A percentile compares a stretch with the other conserved stretches of the same genome.
These are phyloP conservation scores for Euglossa dilemma DNA, from an alignment of 1,140 invertebrate genomes.

Conservation along the genomic window DNA sequence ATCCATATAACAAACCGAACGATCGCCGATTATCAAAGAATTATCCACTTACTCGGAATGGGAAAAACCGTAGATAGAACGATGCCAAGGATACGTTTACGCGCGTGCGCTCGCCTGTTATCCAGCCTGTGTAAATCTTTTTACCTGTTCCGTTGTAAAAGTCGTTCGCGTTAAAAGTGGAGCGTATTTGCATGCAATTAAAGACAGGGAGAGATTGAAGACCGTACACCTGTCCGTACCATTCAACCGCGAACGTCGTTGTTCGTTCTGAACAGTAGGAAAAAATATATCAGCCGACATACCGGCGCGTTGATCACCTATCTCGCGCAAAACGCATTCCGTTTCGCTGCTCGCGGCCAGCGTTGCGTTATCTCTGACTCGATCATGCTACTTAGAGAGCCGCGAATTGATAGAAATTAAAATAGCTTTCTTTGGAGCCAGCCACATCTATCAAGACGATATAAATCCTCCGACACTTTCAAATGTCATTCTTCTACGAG, in stretches of 20 bases:
- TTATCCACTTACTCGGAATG: neutral
- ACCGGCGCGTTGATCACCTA: constrained; percentile 11
- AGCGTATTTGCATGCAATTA: constrained; percentile 42
- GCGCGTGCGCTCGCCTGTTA: neutral
- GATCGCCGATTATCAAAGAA: neutral
- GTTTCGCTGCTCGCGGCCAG: constrained; percentile 1
- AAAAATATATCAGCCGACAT: constrained; percentile 18
- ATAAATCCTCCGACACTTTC: too few species aligned
- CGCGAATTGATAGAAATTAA: constrained; percentile 3
- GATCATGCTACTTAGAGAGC: neutral
- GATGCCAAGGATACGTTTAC: constrained; percentile 35
- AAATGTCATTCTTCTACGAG: neutral
- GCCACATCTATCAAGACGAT: too few species aligned
- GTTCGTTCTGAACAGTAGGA: neutral
- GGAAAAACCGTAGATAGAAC: neutral
- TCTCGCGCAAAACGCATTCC: constrained; percentile 35
- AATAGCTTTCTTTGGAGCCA: neutral
- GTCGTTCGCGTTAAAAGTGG: neutral
- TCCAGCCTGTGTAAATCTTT: neutral
- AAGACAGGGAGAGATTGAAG: constrained; percentile 12
- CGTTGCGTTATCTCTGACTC: constrained; percentile 4
- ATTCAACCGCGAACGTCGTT: neutral
- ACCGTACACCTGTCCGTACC: constrained; percentile 33
- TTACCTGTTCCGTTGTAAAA: neutral
- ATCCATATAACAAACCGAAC: too few species aligned